Evolutionary conservation across 30 jellyfish, hydroid and myxozoan species (phyloP).

Genomic region (Cassiopea xamachana): DNA sequence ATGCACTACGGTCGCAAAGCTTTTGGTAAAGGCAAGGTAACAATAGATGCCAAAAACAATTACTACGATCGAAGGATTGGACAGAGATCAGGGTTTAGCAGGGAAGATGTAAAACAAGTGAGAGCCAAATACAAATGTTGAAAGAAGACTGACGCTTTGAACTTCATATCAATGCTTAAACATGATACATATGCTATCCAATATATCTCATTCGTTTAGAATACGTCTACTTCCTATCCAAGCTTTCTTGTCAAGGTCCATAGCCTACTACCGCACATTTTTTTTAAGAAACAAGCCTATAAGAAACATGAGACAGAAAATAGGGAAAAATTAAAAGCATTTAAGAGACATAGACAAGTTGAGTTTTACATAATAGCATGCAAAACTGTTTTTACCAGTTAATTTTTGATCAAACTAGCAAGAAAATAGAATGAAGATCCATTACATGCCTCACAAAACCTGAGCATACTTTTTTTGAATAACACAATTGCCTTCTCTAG

Average conservation of each 20-base stretch:
- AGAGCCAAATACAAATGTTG: slow-evolving; percentile 44
- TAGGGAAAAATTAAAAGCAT: neutral
- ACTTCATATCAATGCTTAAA: no score
- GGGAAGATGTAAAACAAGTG: slow-evolving; percentile 55
- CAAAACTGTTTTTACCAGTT: neutral
- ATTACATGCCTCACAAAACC: no score
- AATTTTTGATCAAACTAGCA: no score
- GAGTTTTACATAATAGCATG: neutral
- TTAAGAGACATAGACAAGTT: neutral
- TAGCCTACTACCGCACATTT: neutral
- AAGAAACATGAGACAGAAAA: neutral
- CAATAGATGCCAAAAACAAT: slow-evolving; percentile 45
- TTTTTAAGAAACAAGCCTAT: neutral
- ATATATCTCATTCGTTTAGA: no score
- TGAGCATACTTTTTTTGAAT: no score
- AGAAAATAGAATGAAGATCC: no score
- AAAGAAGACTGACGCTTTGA: neutral
- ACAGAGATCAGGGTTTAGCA: slow-evolving; percentile 56
- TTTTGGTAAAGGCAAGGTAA: slow-evolving; percentile 65
- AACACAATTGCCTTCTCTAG: no score
- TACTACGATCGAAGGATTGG: slow-evolving; percentile 46
- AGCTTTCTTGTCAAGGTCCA: no score
- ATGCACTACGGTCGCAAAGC: slow-evolving; percentile 72
- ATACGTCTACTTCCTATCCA: no score
- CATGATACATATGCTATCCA: no score